A percentile compares a stretch with the other conserved stretches of the same genome.
These are phyloP conservation scores for Megalops cyprinoides DNA, from an alignment of 2,797 vertebrate species.

Conservation along the genomic window DNA sequence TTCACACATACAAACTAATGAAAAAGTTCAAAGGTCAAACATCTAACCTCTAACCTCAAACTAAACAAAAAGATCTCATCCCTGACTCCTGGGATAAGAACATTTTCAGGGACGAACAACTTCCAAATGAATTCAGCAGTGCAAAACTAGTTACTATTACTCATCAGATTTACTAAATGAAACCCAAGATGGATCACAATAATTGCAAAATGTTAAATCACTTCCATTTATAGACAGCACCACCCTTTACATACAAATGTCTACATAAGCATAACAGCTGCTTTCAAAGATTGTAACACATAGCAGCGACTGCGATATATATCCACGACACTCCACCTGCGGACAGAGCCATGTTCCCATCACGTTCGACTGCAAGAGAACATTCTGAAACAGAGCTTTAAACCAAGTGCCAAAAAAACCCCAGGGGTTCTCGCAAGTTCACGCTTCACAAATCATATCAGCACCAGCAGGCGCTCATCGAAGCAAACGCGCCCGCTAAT, in stretches of 20 bases:
- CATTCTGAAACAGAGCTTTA: not conserved
- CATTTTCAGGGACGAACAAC: not conserved
- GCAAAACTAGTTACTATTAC: too few species aligned
- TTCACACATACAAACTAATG: not conserved
- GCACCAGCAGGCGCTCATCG: not conserved
- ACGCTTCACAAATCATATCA: constrained; percentile 16
- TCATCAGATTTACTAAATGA: too few species aligned
- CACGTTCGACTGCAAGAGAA: not conserved
- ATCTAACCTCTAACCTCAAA: not conserved
- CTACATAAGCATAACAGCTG: too few species aligned
- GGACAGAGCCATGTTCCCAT: not conserved
- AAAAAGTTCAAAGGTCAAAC: not conserved
- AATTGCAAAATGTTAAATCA: not conserved
- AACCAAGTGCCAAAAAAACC: not conserved
- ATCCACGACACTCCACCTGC: not conserved
- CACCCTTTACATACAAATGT: not conserved
- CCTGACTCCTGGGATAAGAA: not conserved
- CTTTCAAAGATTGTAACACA: too few species aligned
- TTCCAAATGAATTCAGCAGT: not conserved
- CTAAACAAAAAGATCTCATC: not conserved
- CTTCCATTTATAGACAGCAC: not conserved
- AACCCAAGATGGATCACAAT: not conserved
- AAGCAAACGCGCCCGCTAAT: not conserved
- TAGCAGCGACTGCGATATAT: not conserved
- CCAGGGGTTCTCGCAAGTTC: not conserved